Evolutionary conservation across 2,797 vertebrate species (phyloP).

Genomic region (Steatocranus sp.): DNA sequence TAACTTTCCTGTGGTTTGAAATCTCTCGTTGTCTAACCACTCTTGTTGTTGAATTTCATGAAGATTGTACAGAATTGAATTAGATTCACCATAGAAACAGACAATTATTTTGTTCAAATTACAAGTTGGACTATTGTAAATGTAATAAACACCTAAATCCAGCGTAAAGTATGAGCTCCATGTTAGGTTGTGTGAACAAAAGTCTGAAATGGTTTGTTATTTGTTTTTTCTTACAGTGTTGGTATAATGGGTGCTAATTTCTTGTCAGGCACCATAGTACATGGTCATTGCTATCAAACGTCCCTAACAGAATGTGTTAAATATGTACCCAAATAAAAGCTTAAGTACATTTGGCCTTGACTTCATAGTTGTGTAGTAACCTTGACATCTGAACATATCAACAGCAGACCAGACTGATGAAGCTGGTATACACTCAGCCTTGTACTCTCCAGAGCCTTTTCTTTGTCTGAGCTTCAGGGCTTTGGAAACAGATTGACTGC

Average conservation of each 20-base stretch:
- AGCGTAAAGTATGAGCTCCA: background rate
- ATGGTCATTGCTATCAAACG: background rate
- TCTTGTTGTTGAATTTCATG: background rate
- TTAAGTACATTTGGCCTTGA: background rate
- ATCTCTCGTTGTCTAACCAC: background rate
- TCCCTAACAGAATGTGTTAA: background rate
- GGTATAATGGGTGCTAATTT: background rate
- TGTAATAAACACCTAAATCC: background rate
- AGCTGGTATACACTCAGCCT: background rate
- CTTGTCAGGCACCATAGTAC: background rate
- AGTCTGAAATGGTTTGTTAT: background rate
- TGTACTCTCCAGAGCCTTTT: conserved; percentile 25
- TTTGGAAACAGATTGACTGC: conserved; percentile 53
- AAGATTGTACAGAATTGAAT: background rate
- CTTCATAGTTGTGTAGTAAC: background rate
- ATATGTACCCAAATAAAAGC: background rate
- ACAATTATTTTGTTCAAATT: background rate
- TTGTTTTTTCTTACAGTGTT: background rate
- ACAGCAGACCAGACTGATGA: conserved; percentile 25
- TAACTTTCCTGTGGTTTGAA: background rate
- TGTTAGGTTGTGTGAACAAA: background rate
- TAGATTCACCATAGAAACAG: background rate
- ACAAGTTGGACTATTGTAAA: background rate
- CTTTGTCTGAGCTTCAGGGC: conserved; percentile 33
- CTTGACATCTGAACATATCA: conserved; percentile 11